Percentiles rank a stretch among this genome's conserved stretches.
phyloP scores from a whole-genome alignment of 2,797 vertebrate genomes.

The Fratercula arctica region DNA sequence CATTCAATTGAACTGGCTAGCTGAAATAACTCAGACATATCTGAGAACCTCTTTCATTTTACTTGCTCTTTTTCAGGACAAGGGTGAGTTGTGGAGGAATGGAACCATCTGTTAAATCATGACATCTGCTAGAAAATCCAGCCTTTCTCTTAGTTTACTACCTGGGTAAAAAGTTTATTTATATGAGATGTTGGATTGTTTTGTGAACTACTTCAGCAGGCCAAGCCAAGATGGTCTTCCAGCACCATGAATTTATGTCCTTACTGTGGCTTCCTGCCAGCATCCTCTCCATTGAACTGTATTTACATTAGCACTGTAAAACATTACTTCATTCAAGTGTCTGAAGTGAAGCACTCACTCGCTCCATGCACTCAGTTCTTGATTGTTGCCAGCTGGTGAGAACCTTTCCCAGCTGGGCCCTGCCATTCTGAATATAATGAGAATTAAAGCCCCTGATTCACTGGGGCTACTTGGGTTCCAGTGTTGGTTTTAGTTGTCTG shows the following conservation, averaged over 20 bases:
- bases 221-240: slow-evolving; percentile 8
- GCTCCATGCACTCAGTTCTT: background rate
- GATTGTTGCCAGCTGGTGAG: slow-evolving; percentile 10
- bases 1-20: background rate
- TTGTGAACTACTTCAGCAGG: slow-evolving; percentile 3
- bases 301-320: slow-evolving; percentile 56
- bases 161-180: slow-evolving; percentile 34
- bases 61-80: background rate
- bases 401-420: background rate
- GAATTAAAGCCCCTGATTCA: background rate
- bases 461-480: background rate
- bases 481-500: background rate
- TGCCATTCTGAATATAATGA: background rate
- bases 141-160: slow-evolving; percentile 22
- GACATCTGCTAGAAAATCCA: background rate
- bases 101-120: background rate
- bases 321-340: slow-evolving; percentile 35
- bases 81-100: background rate
- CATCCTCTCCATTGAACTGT: slow-evolving; percentile 25
- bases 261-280: slow-evolving; percentile 27
- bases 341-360: slow-evolving; percentile 27
- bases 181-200: slow-evolving; percentile 2
- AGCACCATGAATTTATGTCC: slow-evolving; percentile 32
- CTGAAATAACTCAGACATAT: background rate
- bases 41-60: background rate